Percentiles rank a stretch among this genome's conserved stretches.
These are phyloP conservation scores for Drosophila parthenogenetica DNA, from an alignment of 2,888 invertebrate genomes.

Conservation along the genomic window DNA sequence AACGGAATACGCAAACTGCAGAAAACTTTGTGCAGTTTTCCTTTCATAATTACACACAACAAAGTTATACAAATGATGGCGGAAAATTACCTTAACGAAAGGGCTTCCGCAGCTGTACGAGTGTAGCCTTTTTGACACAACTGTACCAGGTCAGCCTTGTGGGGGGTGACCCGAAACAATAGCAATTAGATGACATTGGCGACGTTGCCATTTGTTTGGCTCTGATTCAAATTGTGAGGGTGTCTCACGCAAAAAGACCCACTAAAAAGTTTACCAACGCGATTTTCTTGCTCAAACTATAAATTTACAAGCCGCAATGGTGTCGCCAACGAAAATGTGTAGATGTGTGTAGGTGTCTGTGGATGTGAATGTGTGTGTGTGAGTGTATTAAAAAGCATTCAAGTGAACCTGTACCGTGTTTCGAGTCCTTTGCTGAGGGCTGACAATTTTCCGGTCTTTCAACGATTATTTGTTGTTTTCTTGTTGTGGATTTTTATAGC, in stretches of 20 bases:
- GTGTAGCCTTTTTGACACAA: conserved; percentile 65
- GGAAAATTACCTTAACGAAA: conserved; percentile 79
- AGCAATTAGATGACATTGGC: conserved; percentile 73
- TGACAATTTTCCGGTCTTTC: conserved; percentile 68
- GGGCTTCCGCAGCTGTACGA: conserved; percentile 63
- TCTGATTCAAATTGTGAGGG: conserved; percentile 46
- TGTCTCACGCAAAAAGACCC: conserved; percentile 30
- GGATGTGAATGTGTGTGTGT: conserved; percentile 25
- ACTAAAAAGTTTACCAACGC: conserved; percentile 70
- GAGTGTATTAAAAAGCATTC: conserved; percentile 74
- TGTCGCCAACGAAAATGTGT: conserved; percentile 36
- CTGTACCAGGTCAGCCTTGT: conserved; percentile 61
- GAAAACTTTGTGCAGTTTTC: conserved; percentile 42
- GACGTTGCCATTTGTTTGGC: conserved; percentile 64
- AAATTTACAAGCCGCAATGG: conserved; percentile 73
- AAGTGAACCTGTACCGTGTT: conserved; percentile 61
- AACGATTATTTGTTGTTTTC: conserved; percentile 59
- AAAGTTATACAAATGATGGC: conserved; percentile 68
- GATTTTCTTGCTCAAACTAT: conserved; percentile 74
- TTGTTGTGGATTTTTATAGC: conserved; percentile 62
- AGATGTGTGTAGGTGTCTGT: conserved; percentile 14
- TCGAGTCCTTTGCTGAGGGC: conserved; percentile 35
- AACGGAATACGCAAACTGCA: conserved; percentile 38
- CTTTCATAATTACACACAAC: conserved; percentile 23
- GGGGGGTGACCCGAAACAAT: conserved; percentile 59